A percentile compares a stretch with the other conserved stretches of the same genome.
These are phyloP conservation scores for Himalopsyche phryganea DNA, from an alignment of 1,140 invertebrate genomes.

Conservation along the genomic window DNA sequence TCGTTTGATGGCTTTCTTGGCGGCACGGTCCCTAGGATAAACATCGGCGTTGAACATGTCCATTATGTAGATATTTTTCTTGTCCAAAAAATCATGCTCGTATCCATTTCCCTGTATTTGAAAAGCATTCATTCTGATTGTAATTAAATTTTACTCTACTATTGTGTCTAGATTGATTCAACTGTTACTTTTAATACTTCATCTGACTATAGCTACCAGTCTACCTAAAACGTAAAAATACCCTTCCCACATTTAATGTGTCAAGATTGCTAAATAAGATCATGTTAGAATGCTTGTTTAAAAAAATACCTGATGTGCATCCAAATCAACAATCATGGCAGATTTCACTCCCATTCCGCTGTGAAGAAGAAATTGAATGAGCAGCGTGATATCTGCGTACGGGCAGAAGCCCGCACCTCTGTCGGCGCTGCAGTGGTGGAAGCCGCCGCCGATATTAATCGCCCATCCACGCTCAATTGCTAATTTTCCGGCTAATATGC, in stretches of 20 bases:
- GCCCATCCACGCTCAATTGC: slow-evolving; percentile 80
- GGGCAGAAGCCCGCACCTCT: slow-evolving; percentile 82
- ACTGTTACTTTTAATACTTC: too few relatives aligned
- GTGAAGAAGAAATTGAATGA: slow-evolving; percentile 66
- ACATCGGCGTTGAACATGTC: slow-evolving; percentile 83
- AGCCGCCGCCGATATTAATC: slow-evolving; percentile 88
- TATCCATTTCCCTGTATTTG: slow-evolving; percentile 78
- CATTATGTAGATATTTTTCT: slow-evolving; percentile 75
- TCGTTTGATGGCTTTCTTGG: slow-evolving; percentile 71
- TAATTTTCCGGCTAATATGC: slow-evolving; percentile 74
- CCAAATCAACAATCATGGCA: slow-evolving; percentile 84
- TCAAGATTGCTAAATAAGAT: too few relatives aligned
- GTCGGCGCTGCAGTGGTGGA: slow-evolving; percentile 74
- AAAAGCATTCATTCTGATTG: not conserved
- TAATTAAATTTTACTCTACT: too few relatives aligned
- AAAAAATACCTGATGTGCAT: slow-evolving; percentile 66
- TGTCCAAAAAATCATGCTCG: slow-evolving; percentile 72
- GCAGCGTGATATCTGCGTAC: slow-evolving; percentile 82
- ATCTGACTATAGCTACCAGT: too few relatives aligned
- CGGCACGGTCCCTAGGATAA: slow-evolving; percentile 73
- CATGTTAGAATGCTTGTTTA: too few relatives aligned
- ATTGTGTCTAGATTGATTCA: too few relatives aligned
- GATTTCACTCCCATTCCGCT: slow-evolving; percentile 57
- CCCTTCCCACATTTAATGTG: too few relatives aligned
- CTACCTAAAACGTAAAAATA: too few relatives aligned